Base-by-base conservation (phyloP, 2,113 vertebrate species). In the Aleadryas rufinucha region DNA sequence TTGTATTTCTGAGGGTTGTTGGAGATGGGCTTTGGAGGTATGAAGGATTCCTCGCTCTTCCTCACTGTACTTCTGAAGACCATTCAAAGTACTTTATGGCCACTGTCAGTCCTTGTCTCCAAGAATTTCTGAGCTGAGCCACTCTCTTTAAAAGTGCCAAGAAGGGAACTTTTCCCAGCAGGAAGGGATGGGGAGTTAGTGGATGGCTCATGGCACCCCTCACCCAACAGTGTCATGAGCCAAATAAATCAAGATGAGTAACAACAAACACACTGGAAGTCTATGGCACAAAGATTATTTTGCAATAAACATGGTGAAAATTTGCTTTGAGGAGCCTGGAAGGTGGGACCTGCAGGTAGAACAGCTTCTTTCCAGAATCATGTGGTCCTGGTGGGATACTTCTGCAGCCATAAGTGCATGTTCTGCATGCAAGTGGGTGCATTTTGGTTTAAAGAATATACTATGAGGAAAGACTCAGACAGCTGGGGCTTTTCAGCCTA, bases 211-310 rank as follows among this genome's bases (percentile, higher is more conserved):
- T 49, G 65, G 18, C 37, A 85, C 10, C 5, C 14, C 16, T 72
- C n/a, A 44, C 61, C 26, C 70, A 90, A 9, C 10, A 16, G 20
- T 15, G 31, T 24, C 41, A 65, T 53, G 10, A 90, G 47, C 9
- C 13, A 4, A 54, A 69, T 54, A 66, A 72, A 80, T 61, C 68
- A 61, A 52, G 47, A 35, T 22, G 24, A 80, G 12, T 50, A 69
- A 52, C 28, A 75, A 9, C 1, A 8, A 69, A 31, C n/a, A 52
- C 18, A 33, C 0, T 0, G 30, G 7, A 44, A 35, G 44, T 13
- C 17, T 5, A 3, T 50, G 27, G 16, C 21, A 47, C 17, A 53
- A 56, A 53, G 12, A 44, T 88, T 76, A n/a, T 78, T 66, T 39
- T 80, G 39, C 28, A 71, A 44, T 16, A 52, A 90, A 68, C 13